Percentiles rank a stretch among this genome's conserved stretches.
Evolutionary conservation across 2,888 invertebrate species (phyloP).

Genomic region (Trichacis sp.): DNA sequence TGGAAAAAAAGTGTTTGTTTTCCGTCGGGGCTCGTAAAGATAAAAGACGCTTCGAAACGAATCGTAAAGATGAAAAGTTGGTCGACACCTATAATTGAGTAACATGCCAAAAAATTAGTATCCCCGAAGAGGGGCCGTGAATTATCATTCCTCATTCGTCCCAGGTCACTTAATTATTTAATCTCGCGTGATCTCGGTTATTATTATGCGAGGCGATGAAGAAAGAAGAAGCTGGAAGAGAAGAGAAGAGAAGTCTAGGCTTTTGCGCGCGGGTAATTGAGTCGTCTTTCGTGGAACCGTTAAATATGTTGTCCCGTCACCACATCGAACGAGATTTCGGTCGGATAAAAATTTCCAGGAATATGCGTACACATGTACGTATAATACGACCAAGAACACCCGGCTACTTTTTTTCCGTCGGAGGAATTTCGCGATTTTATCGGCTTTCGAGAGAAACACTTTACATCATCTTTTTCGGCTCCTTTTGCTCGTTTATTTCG

Average conservation of each 20-base stretch:
- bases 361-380: slow-evolving; percentile 22
- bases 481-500: background rate
- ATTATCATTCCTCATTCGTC: slow-evolving; percentile 17
- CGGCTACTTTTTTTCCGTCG: slow-evolving; percentile 29
- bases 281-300: slow-evolving; percentile 43
- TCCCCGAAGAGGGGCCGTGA: background rate
- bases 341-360: slow-evolving; percentile 42
- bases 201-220: slow-evolving; percentile 6
- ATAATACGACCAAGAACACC: slow-evolving; percentile 18
- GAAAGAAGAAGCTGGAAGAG: background rate
- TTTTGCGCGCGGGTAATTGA: slow-evolving; percentile 38
- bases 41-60: background rate
- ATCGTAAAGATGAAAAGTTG: slow-evolving; percentile 4
- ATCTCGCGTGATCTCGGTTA: slow-evolving; percentile 32
- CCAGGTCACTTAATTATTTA: slow-evolving; percentile 38
- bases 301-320: slow-evolving; percentile 41
- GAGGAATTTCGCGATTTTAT: slow-evolving; percentile 35
- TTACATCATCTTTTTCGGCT: background rate
- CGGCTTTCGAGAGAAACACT: slow-evolving; percentile 24
- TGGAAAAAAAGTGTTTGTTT: background rate
- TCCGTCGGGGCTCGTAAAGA: background rate
- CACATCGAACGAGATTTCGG: slow-evolving; percentile 38
- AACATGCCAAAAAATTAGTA: slow-evolving; percentile 28
- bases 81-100: slow-evolving; percentile 19
- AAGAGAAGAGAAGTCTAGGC: background rate